phyloP scores from a whole-genome alignment of 1,140 invertebrate genomes.

The Anoplolepis gracilipes region DNA sequence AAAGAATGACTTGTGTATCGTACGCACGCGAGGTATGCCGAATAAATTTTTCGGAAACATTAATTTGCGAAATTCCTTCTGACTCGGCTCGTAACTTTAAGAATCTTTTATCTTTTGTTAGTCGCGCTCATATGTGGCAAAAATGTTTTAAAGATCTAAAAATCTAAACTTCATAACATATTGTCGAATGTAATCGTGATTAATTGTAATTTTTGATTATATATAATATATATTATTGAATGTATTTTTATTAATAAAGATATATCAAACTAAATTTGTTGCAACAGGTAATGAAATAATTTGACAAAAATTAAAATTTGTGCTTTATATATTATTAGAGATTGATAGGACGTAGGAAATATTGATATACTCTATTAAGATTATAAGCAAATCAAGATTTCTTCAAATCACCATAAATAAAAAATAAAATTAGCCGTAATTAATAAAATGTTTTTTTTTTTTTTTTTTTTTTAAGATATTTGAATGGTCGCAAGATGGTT shows the following conservation, averaged over 20 bases:
- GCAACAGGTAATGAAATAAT: too few relatives aligned
- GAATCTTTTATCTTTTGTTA: background rate
- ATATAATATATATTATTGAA: background rate
- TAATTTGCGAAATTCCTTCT: constrained; percentile 13
- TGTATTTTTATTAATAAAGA: too few relatives aligned
- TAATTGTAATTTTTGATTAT: background rate
- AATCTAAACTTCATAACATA: background rate
- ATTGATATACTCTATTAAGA: background rate
- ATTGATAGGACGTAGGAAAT: background rate
- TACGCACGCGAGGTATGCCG: constrained; percentile 7
- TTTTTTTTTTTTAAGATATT: background rate
- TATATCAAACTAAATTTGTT: too few relatives aligned
- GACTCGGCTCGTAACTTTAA: background rate
- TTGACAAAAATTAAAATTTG: background rate
- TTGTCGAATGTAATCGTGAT: background rate
- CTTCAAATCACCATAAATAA: background rate
- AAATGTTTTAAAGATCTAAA: background rate
- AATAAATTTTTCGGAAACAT: constrained; percentile 23
- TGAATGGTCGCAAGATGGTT: background rate
- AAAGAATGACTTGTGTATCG: background rate
- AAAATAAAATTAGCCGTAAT: background rate
- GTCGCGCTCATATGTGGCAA: background rate
- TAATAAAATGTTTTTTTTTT: too few relatives aligned
- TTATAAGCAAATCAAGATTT: background rate
- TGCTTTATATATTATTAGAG: background rate